These are phyloP conservation scores for Sebastes umbrosus DNA, from an alignment of 2,797 vertebrate genomes.

Conservation along the genomic window DNA sequence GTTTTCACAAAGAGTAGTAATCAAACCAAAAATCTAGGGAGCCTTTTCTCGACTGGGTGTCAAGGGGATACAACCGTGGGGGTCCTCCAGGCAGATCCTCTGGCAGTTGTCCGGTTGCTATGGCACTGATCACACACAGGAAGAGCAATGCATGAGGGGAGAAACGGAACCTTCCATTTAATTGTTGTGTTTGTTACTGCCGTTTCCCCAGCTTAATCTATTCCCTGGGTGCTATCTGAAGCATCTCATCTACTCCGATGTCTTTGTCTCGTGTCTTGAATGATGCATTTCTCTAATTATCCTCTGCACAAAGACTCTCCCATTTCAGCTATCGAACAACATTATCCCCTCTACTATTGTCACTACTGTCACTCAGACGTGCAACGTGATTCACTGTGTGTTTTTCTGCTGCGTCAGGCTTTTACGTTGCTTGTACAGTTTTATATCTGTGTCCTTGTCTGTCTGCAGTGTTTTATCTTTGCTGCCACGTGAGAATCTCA, in stretches of 20 bases:
- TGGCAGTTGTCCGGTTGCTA: slow-evolving; percentile 53
- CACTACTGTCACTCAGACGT: neutral
- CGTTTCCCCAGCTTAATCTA: slow-evolving; percentile 33
- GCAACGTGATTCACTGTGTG: slow-evolving; percentile 17
- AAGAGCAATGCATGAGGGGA: slow-evolving; percentile 28
- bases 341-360: slow-evolving; percentile 29
- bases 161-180: slow-evolving; percentile 30
- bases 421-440: slow-evolving; percentile 7
- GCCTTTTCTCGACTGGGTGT: neutral
- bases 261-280: slow-evolving; percentile 35
- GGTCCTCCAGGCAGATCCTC: slow-evolving; percentile 40
- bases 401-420: slow-evolving; percentile 43
- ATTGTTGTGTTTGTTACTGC: slow-evolving; percentile 46
- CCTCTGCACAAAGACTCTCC: slow-evolving; percentile 4
- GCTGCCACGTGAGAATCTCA: slow-evolving; percentile 7
- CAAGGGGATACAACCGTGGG: slow-evolving; percentile 13
- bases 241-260: slow-evolving; percentile 38
- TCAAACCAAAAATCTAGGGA: neutral
- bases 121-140: slow-evolving; percentile 37
- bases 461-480: slow-evolving; percentile 24
- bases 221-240: slow-evolving; percentile 46
- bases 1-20: neutral
- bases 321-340: slow-evolving; percentile 5
- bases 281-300: slow-evolving; percentile 51
- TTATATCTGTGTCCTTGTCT: slow-evolving; percentile 44